Evolutionary conservation across 2,888 invertebrate genomes (phyloP), one percentile per base, ranked within the genome.

Genomic region (Anodontia alba): DNA sequence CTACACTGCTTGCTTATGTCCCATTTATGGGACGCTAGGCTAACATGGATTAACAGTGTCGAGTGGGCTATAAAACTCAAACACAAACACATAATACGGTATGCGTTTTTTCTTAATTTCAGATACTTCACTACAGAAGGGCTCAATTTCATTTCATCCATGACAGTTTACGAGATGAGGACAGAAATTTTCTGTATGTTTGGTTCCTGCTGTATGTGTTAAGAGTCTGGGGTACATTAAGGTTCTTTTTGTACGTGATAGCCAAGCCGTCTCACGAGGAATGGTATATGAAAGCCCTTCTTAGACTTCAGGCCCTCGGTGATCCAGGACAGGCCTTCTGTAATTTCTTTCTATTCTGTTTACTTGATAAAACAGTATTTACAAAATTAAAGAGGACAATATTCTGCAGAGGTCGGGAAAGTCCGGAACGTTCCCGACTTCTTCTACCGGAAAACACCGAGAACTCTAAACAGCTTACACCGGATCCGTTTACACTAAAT

Each of bases 241-340:
- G 87, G 12, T 87, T 84, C 29, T 74, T 85, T 33, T 12, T 79
- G 3, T 38, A 54, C 20, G 49, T 71, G 2, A 33, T n/a, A 15
- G 7, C 23, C 1, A 20, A 20, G 20, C 38, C 57, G 5, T 23
- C 57, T 23, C 26, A 57, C 15, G 29, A 23, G 2, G 57, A 57
- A 26, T 29, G 23, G 23, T 57, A 57, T 26, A 71, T 73, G 49
- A 36, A 68, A 0, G 57, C 72, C 3, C 69, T 87, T 8, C 23
- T 82, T 29, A 68, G 82, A 46, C 33, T 87, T 36, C 87, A 87
- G 46, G 81, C 85, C 36, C 51, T 79, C 23, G 87, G 87, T 0
- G 87, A 85, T 33, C 82, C 84, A 10, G 73, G 75, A 0, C 87
- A 86, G 68, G 85, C 83, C 0, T 80, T 87, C 42, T 78, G 78